A percentile compares a stretch with the other conserved stretches of the same genome.
Evolutionary conservation across 2,113 vertebrate species (phyloP).

Genomic region (Galemys pyrenaicus): DNA sequence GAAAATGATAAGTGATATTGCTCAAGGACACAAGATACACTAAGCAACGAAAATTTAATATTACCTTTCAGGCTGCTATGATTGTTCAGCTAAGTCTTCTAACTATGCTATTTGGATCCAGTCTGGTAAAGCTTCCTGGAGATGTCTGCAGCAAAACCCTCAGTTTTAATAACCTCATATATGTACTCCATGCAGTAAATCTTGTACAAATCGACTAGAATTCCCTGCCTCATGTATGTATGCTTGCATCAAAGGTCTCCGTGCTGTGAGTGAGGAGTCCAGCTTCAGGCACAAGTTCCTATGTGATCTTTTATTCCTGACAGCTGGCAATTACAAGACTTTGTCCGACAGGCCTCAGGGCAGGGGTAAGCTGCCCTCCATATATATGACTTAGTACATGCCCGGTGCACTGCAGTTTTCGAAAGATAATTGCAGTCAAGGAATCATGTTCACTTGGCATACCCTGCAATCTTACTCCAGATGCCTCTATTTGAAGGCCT

Average conservation of each 20-base stretch:
- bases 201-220: background rate
- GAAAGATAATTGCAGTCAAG: background rate
- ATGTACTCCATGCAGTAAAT: rapidly evolving
- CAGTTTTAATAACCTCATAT: background rate
- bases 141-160: background rate
- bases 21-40: background rate
- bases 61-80: background rate
- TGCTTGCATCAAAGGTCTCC: background rate
- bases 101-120: background rate
- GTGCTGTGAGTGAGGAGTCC: background rate
- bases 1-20: background rate
- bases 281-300: background rate
- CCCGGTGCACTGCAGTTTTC: background rate
- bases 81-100: background rate
- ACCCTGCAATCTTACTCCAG: background rate
- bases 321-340: background rate
- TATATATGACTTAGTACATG: rapidly evolving
- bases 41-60: background rate
- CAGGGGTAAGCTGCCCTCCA: background rate
- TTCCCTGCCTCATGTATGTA: background rate
- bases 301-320: background rate
- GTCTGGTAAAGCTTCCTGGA: background rate
- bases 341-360: background rate
- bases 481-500: background rate
- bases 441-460: background rate